These are phyloP conservation scores for Sebastes vulpes DNA, from an alignment of 2,797 vertebrate species.

Conservation along the genomic window DNA sequence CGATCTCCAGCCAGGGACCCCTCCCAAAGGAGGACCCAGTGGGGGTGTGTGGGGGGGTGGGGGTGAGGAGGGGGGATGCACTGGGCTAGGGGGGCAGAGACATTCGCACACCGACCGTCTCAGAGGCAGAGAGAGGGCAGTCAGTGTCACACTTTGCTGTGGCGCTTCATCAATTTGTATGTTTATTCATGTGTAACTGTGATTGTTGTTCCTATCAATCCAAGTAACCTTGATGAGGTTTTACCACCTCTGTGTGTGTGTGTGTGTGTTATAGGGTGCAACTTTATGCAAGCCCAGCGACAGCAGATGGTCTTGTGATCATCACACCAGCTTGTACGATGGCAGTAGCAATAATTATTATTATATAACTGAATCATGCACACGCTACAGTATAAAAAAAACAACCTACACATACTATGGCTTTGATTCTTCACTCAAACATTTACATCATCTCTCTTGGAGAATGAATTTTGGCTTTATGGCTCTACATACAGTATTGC, in stretches of 20 bases:
- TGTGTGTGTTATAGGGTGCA: slow-evolving; percentile 25
- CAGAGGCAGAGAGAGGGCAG: slow-evolving; percentile 71
- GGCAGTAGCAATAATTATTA: slow-evolving; percentile 63
- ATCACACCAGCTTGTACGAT: slow-evolving; percentile 60
- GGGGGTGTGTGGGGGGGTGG: slow-evolving; percentile 52
- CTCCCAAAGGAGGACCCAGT: slow-evolving; percentile 89
- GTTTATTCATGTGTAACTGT: slow-evolving; percentile 8
- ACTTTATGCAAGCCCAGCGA: slow-evolving; percentile 45
- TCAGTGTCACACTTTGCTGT: neutral
- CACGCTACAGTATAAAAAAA: slow-evolving; percentile 63
- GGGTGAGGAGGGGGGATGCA: slow-evolving; percentile 77
- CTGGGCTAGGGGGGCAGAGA: slow-evolving; percentile 89
- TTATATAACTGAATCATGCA: slow-evolving; percentile 64
- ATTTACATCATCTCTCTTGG: slow-evolving; percentile 44
- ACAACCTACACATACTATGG: slow-evolving; percentile 65
- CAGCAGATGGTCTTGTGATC: slow-evolving; percentile 71
- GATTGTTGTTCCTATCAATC: slow-evolving; percentile 20
- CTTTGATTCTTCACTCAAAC: slow-evolving; percentile 59
- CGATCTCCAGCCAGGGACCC: slow-evolving; percentile 89
- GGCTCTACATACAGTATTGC: slow-evolving; percentile 68
- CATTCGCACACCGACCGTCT: slow-evolving; percentile 78
- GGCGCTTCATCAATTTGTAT: neutral
- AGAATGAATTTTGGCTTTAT: slow-evolving; percentile 53
- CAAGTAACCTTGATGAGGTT: slow-evolving; percentile 15
- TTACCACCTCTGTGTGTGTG: neutral